phyloP scores from a whole-genome alignment of 2,888 invertebrate species.

The Nemurella pictetii region DNA sequence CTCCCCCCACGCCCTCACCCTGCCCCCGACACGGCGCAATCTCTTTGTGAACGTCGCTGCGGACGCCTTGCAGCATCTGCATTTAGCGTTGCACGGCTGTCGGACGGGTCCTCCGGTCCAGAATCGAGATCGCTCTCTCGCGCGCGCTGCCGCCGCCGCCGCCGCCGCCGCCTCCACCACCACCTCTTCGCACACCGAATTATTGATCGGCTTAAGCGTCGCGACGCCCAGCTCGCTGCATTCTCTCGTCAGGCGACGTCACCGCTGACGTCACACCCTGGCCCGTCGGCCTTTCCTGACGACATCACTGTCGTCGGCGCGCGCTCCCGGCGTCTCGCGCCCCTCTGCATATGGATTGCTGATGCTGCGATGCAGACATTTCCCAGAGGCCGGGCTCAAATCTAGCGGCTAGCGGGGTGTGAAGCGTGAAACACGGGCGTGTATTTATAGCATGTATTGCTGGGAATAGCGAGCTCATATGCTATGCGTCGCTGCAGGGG shows the following conservation, averaged over 20 bases:
- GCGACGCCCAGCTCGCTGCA: slow-evolving; percentile 2
- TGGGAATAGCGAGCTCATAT: neutral
- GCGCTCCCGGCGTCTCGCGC: neutral
- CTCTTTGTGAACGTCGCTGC: neutral
- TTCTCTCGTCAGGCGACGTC: slow-evolving; percentile 13
- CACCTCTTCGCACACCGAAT: neutral
- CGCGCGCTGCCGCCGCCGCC: neutral
- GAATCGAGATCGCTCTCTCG: neutral
- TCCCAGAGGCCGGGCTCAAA: neutral
- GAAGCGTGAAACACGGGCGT: neutral
- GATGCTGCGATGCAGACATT: neutral
- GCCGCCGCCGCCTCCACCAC: no score
- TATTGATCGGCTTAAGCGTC: slow-evolving; percentile 9
- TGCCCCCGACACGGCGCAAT: neutral
- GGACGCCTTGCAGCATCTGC: neutral
- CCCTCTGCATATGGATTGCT: neutral
- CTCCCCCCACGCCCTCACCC: neutral
- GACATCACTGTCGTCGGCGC: neutral
- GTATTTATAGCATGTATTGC: neutral
- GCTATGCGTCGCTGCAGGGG: no score
- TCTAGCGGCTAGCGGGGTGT: neutral
- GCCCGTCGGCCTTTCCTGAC: neutral
- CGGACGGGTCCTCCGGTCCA: neutral
- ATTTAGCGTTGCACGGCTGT: neutral
- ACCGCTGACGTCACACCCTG: slow-evolving; percentile 22